Evolutionary conservation across 2,797 vertebrate genomes (phyloP).

Genomic region (Gambelia wislizenii): DNA sequence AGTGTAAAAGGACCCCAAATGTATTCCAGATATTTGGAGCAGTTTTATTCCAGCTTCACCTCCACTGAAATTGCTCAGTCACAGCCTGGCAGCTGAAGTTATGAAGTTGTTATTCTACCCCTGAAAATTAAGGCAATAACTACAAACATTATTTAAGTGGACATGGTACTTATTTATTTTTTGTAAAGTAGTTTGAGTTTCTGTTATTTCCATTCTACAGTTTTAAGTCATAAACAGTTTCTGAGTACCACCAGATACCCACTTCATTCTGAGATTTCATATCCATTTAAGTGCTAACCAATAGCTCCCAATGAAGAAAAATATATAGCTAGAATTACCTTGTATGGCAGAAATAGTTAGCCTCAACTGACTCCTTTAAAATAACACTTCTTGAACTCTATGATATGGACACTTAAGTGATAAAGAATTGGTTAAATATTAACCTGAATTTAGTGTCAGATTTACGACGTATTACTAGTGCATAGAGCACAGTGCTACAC

Average conservation of each 20-base stretch:
- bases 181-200: neutral
- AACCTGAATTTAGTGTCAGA: neutral
- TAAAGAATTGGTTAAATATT: neutral
- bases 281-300: constrained; percentile 12
- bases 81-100: neutral
- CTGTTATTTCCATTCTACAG: constrained; percentile 32
- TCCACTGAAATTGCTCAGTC: neutral
- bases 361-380: neutral
- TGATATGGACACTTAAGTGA: constrained; percentile 17
- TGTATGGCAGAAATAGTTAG: constrained; percentile 17
- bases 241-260: neutral
- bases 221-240: constrained; percentile 15
- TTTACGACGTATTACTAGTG: neutral
- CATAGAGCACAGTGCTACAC: neutral
- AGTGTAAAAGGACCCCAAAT: neutral
- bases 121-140: constrained; percentile 10
- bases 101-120: constrained; percentile 29
- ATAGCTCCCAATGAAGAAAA: neutral
- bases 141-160: constrained; percentile 48
- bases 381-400: neutral
- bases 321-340: constrained; percentile 20
- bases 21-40: constrained; percentile 28
- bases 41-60: constrained; percentile 24
- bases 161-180: constrained; percentile 24
- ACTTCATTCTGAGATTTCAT: neutral